Percentiles rank a stretch among this genome's conserved stretches.
phyloP scores from a whole-genome alignment of 1,140 invertebrate species.

The Euwallacea fornicatus region DNA sequence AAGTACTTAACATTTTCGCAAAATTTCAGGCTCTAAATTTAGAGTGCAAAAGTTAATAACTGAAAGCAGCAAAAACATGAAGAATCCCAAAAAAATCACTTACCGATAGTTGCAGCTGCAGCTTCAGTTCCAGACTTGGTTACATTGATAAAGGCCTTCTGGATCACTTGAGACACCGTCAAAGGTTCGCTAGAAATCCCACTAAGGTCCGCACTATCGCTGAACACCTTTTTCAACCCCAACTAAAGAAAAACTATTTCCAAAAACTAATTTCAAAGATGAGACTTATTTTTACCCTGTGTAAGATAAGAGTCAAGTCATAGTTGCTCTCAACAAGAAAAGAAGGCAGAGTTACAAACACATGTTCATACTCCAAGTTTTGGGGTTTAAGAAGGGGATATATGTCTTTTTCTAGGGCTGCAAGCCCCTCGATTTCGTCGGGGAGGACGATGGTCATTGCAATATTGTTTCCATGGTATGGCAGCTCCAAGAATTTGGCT shows the following conservation, averaged over 20 bases:
- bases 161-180: slow-evolving; percentile 49
- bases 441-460: slow-evolving; percentile 67
- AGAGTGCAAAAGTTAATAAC: no score
- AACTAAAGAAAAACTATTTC: slow-evolving; percentile 49
- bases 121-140: slow-evolving; percentile 70
- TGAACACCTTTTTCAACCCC: slow-evolving; percentile 59
- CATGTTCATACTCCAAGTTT: slow-evolving; percentile 37
- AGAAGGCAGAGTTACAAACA: slow-evolving; percentile 52
- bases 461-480: slow-evolving; percentile 57
- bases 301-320: slow-evolving; percentile 49
- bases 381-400: slow-evolving; percentile 42
- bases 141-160: slow-evolving; percentile 69
- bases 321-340: slow-evolving; percentile 55
- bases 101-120: slow-evolving; percentile 63
- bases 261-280: slow-evolving; percentile 1
- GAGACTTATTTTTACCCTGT: slow-evolving; percentile 45
- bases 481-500: slow-evolving; percentile 60
- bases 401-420: slow-evolving; percentile 43
- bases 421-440: slow-evolving; percentile 60
- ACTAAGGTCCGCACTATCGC: slow-evolving; percentile 56
- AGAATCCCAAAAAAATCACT: slow-evolving; percentile 28
- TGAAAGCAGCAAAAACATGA: no score
- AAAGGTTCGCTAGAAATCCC: slow-evolving; percentile 52
- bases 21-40: no score
- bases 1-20: no score